These are phyloP conservation scores for Chymomyza costata DNA, from an alignment of 1,140 invertebrate species.

Conservation along the genomic window DNA sequence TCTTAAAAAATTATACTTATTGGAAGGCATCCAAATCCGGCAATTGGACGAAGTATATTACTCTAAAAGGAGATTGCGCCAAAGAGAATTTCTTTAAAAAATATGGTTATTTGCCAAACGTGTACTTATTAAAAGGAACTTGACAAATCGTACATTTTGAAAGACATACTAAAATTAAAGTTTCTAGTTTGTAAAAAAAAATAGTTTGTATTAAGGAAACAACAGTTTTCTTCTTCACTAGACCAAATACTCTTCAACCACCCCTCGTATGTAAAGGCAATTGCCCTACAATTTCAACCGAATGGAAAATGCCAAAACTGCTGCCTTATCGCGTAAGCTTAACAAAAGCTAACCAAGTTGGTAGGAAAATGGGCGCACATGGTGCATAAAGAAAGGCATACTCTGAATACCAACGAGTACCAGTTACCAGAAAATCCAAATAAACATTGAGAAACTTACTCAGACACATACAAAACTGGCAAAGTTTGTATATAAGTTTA, in stretches of 20 bases:
- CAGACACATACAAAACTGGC: slow-evolving; percentile 1
- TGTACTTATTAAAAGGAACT: too few species aligned
- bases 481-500: not conserved
- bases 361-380: slow-evolving; percentile 2
- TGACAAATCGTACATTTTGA: too few species aligned
- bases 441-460: slow-evolving; percentile 20
- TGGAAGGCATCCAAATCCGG: too few species aligned
- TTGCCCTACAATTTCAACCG: slow-evolving; percentile 54
- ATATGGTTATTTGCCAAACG: too few species aligned
- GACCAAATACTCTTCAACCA: too few species aligned
- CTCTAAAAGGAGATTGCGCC: too few species aligned
- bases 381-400: slow-evolving; percentile 37
- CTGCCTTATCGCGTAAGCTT: slow-evolving; percentile 22
- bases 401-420: slow-evolving; percentile 66
- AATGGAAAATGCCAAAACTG: slow-evolving; percentile 9
- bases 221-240: too few species aligned
- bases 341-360: slow-evolving; percentile 63
- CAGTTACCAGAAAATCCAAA: slow-evolving; percentile 50
- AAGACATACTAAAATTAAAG: slow-evolving; percentile 17
- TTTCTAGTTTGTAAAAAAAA: too few species aligned
- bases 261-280: slow-evolving; percentile 40
- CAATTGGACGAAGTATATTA: too few species aligned
- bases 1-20: too few species aligned
- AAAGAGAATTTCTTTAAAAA: too few species aligned
- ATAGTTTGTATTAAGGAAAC: too few species aligned